These are phyloP conservation scores for Flexamia atlantica DNA, from an alignment of 2,888 invertebrate genomes.

Conservation along the genomic window DNA sequence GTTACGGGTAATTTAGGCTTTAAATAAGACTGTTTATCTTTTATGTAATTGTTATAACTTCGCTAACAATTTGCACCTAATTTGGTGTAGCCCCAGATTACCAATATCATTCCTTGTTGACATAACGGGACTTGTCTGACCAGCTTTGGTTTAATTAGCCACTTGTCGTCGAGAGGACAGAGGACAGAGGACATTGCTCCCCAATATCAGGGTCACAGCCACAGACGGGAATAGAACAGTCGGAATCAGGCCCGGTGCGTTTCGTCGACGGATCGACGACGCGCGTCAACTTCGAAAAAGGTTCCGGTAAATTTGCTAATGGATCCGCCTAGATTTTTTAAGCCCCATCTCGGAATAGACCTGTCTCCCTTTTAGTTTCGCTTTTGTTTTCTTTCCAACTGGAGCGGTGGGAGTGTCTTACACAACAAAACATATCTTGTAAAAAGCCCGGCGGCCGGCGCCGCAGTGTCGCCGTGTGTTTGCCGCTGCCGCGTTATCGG, in stretches of 20 bases:
- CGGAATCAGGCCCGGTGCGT: neutral
- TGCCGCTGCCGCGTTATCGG: neutral
- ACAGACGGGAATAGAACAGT: slow-evolving; percentile 6
- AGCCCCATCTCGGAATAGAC: neutral
- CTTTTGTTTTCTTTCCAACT: neutral
- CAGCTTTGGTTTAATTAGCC: too few relatives aligned
- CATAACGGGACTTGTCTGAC: too few relatives aligned
- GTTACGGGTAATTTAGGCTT: too few relatives aligned
- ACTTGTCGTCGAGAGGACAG: too few relatives aligned
- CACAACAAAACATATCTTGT: neutral
- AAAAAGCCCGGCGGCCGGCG: neutral
- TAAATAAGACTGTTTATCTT: too few relatives aligned
- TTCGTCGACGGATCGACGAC: neutral
- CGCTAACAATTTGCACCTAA: too few relatives aligned
- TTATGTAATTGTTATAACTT: too few relatives aligned
- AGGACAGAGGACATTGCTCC: too few relatives aligned
- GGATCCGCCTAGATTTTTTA: slow-evolving; percentile 9
- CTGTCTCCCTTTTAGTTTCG: neutral
- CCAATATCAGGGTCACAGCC: neutral
- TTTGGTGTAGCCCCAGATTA: too few relatives aligned
- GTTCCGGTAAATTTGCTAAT: slow-evolving; percentile 12
- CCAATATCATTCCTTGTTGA: too few relatives aligned
- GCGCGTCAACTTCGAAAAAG: neutral
- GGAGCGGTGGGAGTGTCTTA: neutral
- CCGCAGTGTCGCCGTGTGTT: neutral